phyloP scores from a whole-genome alignment of 1,140 invertebrate genomes.

The Ips nitidus region DNA sequence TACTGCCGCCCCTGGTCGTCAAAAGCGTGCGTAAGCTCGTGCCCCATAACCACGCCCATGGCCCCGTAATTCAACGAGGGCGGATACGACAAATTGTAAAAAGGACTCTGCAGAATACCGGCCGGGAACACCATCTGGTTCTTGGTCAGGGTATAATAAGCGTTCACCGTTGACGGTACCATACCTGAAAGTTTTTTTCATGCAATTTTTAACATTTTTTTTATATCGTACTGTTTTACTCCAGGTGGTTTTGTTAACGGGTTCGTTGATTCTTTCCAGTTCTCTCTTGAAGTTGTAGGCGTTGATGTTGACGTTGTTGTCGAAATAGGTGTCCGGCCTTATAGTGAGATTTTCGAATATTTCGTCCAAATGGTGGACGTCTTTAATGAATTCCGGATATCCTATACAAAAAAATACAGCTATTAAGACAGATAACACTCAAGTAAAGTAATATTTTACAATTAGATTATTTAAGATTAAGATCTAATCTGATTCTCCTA shows the following conservation, averaged over 20 bases:
- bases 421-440: background rate
- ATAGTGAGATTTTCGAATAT: slow-evolving; percentile 79
- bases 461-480: too few species aligned
- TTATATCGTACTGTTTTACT: slow-evolving; percentile 51
- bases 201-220: background rate
- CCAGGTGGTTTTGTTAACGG: slow-evolving; percentile 88
- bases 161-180: slow-evolving; percentile 96
- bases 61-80: slow-evolving; percentile 92
- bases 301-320: slow-evolving; percentile 84
- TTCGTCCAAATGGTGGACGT: slow-evolving; percentile 76
- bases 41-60: slow-evolving; percentile 95
- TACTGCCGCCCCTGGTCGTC: slow-evolving; percentile 94
- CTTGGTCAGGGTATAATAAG: slow-evolving; percentile 97
- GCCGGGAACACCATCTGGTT: slow-evolving; percentile 98
- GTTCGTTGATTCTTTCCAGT: slow-evolving; percentile 80
- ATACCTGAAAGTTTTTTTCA: slow-evolving; percentile 61
- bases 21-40: slow-evolving; percentile 93
- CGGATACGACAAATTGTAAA: slow-evolving; percentile 88
- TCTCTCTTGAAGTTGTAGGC: slow-evolving; percentile 79
- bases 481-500: too few species aligned
- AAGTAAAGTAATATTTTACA: too few species aligned
- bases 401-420: slow-evolving; percentile 51
- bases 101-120: slow-evolving; percentile 91
- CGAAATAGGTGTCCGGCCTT: slow-evolving; percentile 80
- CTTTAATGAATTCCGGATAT: slow-evolving; percentile 81